A percentile compares a stretch with the other conserved stretches of the same genome.
phyloP scores from a whole-genome alignment of 2,888 invertebrate genomes.

The Dugesia japonica region DNA sequence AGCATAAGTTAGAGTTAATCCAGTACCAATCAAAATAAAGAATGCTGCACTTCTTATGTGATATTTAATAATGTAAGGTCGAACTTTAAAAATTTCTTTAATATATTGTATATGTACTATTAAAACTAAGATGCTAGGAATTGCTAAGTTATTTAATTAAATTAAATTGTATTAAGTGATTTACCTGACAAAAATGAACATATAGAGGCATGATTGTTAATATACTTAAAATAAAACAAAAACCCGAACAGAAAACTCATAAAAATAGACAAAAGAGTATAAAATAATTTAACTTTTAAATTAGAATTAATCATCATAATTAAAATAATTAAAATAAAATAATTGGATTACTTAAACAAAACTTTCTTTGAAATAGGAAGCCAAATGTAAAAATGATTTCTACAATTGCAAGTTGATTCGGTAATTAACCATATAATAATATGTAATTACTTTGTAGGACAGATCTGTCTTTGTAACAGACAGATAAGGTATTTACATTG shows the following conservation, averaged over 20 bases:
- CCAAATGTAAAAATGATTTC: no score
- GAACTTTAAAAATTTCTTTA: not conserved
- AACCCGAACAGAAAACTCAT: not conserved
- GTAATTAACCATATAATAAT: no score
- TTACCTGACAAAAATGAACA: not conserved
- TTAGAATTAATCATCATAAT: not conserved
- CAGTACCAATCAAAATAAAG: not conserved
- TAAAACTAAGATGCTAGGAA: not conserved
- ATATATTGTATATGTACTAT: not conserved
- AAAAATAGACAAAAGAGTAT: constrained; percentile 10
- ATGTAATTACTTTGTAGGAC: no score
- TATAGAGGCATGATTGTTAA: not conserved
- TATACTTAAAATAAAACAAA: not conserved
- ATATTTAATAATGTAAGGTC: not conserved
- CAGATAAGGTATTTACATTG: no score
- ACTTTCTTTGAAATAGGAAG: no score
- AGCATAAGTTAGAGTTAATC: not conserved
- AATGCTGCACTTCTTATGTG: not conserved
- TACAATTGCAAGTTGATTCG: no score
- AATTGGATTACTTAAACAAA: no score
- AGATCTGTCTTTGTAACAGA: no score
- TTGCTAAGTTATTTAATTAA: not conserved
- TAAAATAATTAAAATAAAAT: constrained; percentile 1
- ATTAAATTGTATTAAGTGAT: not conserved
- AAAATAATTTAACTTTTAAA: constrained; percentile 15